Conservation (phyloP, 2,113 vertebrate species). For the Microcebus ravelobensis region DNA sequence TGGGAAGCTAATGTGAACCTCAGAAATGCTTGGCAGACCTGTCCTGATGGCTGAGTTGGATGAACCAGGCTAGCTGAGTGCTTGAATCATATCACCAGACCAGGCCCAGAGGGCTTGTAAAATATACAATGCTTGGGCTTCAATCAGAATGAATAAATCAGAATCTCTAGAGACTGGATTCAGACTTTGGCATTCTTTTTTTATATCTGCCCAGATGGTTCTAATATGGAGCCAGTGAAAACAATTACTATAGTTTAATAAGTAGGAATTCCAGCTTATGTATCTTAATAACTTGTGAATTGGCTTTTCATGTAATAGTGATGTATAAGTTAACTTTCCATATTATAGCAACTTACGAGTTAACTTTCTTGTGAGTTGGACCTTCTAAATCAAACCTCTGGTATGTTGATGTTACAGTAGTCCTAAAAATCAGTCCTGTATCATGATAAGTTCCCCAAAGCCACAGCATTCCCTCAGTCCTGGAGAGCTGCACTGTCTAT, state of each 20-base stretch:
- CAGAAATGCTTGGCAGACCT: not conserved
- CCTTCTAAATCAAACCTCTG: not conserved
- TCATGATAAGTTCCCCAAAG: not conserved
- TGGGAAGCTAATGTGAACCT: not conserved
- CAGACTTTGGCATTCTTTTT: not conserved
- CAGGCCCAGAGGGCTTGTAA: not conserved
- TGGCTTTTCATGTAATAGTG: not conserved
- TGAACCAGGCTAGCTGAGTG: not conserved
- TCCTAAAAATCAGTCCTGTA: not conserved
- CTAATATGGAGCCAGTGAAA: not conserved
- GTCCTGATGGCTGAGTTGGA: not conserved
- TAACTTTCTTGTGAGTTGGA: not conserved
- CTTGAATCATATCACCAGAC: not conserved
- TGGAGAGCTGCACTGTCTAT: not conserved
- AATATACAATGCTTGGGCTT: not conserved
- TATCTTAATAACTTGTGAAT: not conserved
- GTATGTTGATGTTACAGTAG: not conserved
- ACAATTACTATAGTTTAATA: not conserved
- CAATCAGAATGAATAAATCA: not conserved
- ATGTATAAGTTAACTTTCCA: not conserved
- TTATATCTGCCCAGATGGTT: not conserved
- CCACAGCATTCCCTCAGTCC: not conserved
- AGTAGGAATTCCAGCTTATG: not conserved
- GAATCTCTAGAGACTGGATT: not conserved
- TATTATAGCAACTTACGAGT: not conserved